Evolutionary conservation across 2,113 vertebrate species (phyloP).

Genomic region (Erythrocercus mccallii): DNA sequence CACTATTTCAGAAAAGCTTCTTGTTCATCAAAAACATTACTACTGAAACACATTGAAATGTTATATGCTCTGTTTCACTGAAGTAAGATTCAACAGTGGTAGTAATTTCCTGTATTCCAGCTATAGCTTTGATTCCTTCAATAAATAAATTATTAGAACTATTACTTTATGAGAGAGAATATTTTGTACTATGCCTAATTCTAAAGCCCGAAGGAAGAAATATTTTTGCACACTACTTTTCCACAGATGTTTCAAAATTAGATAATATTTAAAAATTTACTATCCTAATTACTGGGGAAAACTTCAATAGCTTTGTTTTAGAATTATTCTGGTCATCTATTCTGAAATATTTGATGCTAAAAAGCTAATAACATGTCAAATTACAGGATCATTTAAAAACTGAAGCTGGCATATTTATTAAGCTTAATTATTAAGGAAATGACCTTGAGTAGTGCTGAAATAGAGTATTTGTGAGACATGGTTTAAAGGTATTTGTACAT

Average conservation of each 20-base stretch:
- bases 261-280: slow-evolving; percentile 47
- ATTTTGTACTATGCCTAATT: neutral
- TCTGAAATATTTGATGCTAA: neutral
- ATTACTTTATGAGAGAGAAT: neutral
- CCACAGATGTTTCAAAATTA: slow-evolving; percentile 15
- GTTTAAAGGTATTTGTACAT: neutral
- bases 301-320: neutral
- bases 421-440: neutral
- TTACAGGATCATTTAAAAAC: neutral
- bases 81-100: neutral
- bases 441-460: neutral
- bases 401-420: neutral
- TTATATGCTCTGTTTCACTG: neutral
- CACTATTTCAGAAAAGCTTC: neutral
- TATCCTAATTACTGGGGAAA: neutral
- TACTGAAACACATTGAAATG: neutral
- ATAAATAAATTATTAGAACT: slow-evolving; percentile 31
- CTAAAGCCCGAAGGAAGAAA: neutral
- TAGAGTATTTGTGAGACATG: neutral
- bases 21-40: neutral
- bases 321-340: neutral
- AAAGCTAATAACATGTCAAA: neutral
- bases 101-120: neutral
- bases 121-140: neutral
- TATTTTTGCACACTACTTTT: neutral